Conservation (phyloP, 2,113 vertebrate species). For the Dicrurus megarhynchus region DNA sequence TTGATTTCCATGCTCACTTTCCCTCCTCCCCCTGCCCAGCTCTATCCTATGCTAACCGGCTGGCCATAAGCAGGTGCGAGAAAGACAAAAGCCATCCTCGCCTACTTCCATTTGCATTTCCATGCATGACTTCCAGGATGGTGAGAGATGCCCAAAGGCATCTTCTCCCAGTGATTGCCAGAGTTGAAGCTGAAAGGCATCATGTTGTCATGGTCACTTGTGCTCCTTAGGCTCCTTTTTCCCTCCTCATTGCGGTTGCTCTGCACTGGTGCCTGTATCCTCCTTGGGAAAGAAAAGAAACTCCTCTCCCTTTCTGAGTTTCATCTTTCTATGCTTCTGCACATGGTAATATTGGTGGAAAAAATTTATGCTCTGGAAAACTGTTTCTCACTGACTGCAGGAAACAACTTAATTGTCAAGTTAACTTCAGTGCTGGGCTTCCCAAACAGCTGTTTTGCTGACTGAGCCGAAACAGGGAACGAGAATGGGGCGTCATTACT, state of each 20-base stretch:
- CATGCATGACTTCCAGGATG: not conserved
- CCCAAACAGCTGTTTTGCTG: not conserved
- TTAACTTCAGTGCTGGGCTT: not conserved
- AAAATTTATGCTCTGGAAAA: not conserved
- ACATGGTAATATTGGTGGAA: not conserved
- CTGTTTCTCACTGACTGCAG: not conserved
- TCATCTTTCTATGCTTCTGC: not conserved
- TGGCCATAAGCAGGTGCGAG: not conserved
- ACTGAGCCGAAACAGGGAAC: not conserved
- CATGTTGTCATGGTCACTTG: not conserved
- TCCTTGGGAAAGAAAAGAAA: not conserved
- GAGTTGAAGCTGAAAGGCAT: not conserved
- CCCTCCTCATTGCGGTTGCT: not conserved
- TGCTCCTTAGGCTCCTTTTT: not conserved
- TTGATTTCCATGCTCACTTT: not conserved
- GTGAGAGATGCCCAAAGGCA: not conserved
- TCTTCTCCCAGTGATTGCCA: not conserved
- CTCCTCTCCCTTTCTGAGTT: not conserved
- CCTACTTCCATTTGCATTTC: not conserved
- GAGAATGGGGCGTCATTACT: accelerated
- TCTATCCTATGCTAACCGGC: not conserved
- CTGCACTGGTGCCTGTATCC: not conserved
- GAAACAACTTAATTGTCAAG: not conserved
- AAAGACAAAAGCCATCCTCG: not conserved
- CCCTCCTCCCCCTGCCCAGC: not conserved